Evolutionary conservation across 2,888 invertebrate species (phyloP).

Genomic region (Sinohyriopsis cumingii): DNA sequence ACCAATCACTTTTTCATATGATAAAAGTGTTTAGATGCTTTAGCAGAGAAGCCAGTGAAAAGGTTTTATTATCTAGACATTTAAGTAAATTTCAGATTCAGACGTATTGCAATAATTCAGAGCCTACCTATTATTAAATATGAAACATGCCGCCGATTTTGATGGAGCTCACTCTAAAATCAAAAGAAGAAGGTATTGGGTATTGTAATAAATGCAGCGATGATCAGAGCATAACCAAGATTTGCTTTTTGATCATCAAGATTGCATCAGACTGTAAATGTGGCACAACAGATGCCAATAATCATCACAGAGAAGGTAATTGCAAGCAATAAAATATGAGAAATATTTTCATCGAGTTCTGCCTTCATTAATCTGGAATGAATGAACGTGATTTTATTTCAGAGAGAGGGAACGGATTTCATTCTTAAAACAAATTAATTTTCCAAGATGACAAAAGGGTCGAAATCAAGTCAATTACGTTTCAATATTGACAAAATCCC

Average conservation of each 20-base stretch:
- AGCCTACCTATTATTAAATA: conserved; percentile 51
- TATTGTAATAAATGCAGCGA: conserved; percentile 46
- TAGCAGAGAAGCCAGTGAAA: no score
- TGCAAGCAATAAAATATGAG: conserved; percentile 25
- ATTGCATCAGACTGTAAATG: conserved; percentile 17
- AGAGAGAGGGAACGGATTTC: conserved; percentile 1
- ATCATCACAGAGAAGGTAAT: conserved; percentile 41
- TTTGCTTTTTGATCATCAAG: conserved; percentile 12
- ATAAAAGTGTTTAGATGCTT: no score
- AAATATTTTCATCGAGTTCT: conserved; percentile 34
- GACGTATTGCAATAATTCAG: no score
- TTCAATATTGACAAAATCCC: conserved; percentile 4
- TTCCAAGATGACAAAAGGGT: conserved; percentile 18
- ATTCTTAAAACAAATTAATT: conserved; percentile 22
- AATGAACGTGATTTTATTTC: conserved; percentile 18
- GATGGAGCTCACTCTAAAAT: conserved; percentile 45
- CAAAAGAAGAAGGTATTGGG: conserved; percentile 50
- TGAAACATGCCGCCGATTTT: conserved; percentile 51
- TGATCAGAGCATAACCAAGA: conserved; percentile 37
- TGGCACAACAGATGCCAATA: conserved; percentile 31
- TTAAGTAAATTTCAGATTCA: no score
- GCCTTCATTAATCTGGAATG: conserved; percentile 26
- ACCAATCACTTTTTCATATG: no score
- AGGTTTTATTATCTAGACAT: no score
- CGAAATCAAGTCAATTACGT: conserved; percentile 11